phyloP scores from a whole-genome alignment of 2,797 vertebrate genomes.

The Hyperoplus immaculatus region DNA sequence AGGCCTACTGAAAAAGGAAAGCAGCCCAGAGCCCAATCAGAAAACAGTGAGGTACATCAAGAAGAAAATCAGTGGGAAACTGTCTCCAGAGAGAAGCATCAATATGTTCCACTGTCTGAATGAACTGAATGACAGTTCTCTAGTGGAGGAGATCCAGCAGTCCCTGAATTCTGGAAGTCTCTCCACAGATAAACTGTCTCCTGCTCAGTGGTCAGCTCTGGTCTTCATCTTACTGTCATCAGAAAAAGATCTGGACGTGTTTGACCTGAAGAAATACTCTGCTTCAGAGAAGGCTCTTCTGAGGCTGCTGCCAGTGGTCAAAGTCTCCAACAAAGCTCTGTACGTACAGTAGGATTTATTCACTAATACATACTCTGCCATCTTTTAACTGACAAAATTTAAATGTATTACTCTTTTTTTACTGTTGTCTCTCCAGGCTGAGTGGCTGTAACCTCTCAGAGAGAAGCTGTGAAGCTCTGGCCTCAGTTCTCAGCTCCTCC shows the following conservation, averaged over 20 bases:
- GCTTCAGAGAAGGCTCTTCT: not conserved
- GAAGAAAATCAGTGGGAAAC: conserved; percentile 14
- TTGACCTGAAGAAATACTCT: not conserved
- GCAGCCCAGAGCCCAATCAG: conserved; percentile 3
- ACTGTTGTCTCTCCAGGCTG: not conserved
- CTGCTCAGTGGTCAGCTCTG: conserved; percentile 50
- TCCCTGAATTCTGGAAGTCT: conserved; percentile 25
- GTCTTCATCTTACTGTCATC: conserved; percentile 43
- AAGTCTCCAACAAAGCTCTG: not conserved
- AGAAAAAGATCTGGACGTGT: not conserved
- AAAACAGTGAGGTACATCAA: conserved; percentile 35
- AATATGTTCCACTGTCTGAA: conserved; percentile 46
- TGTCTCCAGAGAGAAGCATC: conserved; percentile 35
- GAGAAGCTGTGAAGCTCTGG: no score
- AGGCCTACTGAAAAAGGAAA: conserved; percentile 3
- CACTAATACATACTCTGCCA: no score
- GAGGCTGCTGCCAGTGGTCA: not conserved
- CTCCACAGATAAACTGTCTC: conserved; percentile 14
- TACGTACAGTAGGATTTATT: not conserved
- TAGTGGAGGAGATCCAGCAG: conserved; percentile 28
- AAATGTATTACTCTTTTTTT: not conserved
- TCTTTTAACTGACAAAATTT: no score
- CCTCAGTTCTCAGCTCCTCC: no score
- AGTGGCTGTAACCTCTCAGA: no score
- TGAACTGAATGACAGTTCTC: conserved; percentile 14